Conservation (phyloP, 2,113 vertebrate species). For the Varanus komodoensis region DNA sequence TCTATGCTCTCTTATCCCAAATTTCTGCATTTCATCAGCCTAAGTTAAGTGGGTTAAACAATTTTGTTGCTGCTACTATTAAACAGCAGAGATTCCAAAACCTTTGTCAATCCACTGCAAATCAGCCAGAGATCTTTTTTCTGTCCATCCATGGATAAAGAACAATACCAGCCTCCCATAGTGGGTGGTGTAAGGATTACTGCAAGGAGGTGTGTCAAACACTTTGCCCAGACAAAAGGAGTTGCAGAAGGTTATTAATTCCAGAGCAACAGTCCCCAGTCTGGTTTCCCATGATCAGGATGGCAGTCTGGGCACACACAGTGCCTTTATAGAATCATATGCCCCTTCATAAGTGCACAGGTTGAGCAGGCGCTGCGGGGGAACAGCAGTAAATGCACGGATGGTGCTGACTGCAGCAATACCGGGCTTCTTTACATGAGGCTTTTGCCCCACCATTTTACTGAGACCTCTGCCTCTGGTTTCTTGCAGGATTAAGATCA, state of each 20-base stretch:
- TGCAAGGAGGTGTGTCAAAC: not conserved
- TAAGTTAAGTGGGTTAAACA: too few species aligned
- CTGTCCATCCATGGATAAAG: not conserved
- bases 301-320: not conserved
- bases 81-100: too few species aligned
- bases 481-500: too few species aligned
- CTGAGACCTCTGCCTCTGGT: too few species aligned
- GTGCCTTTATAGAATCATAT: not conserved
- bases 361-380: not conserved
- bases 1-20: too few species aligned
- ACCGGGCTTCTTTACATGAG: too few species aligned
- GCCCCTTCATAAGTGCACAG: not conserved
- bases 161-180: not conserved
- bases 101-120: too few species aligned
- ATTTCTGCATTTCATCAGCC: too few species aligned
- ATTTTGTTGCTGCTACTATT: too few species aligned
- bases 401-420: not conserved
- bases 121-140: not conserved
- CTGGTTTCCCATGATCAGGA: not conserved
- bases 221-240: not conserved
- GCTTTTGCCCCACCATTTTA: too few species aligned
- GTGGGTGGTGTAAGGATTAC: not conserved
- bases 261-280: not conserved
- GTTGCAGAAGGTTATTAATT: not conserved
- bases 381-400: not conserved